These are phyloP conservation scores for Tachina fera DNA, from an alignment of 2,888 invertebrate species.

Conservation along the genomic window DNA sequence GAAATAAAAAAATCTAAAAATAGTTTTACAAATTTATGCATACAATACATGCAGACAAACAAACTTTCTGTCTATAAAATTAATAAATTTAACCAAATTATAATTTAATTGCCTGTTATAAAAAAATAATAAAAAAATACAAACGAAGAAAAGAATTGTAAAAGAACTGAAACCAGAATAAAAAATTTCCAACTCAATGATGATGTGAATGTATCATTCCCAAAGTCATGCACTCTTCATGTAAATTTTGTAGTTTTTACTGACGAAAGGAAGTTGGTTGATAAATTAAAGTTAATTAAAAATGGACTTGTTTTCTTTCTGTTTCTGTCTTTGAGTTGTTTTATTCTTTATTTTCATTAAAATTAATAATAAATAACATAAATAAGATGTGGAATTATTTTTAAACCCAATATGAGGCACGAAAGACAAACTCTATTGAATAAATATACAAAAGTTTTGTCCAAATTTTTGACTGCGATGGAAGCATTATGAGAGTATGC, in stretches of 20 bases:
- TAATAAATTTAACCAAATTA: conserved; percentile 56
- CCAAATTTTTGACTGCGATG: too few relatives aligned
- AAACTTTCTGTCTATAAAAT: conserved; percentile 41
- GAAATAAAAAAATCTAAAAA: conserved; percentile 22
- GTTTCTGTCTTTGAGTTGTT: neutral
- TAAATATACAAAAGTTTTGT: too few relatives aligned
- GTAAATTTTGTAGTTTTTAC: conserved; percentile 15
- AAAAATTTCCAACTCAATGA: conserved; percentile 25
- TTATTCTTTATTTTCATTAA: neutral
- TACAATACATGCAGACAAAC: neutral
- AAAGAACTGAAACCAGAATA: conserved; percentile 21
- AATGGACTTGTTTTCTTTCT: conserved; percentile 34
- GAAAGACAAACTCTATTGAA: too few relatives aligned
- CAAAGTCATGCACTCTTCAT: conserved; percentile 6
- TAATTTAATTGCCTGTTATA: conserved; percentile 54
- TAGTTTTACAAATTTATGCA: conserved; percentile 6
- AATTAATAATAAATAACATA: neutral
- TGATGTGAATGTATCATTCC: neutral
- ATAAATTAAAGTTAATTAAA: conserved; percentile 67
- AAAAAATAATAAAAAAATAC: neutral
- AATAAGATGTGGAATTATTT: neutral
- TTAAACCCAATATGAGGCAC: too few relatives aligned
- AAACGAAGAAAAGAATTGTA: neutral
- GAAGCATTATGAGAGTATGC: too few relatives aligned
- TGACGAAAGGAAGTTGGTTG: conserved; percentile 65